Percentiles rank a stretch among this genome's conserved stretches.
Evolutionary conservation across 2,888 invertebrate genomes (phyloP).

Genomic region (Gisinianus flammeolus): DNA sequence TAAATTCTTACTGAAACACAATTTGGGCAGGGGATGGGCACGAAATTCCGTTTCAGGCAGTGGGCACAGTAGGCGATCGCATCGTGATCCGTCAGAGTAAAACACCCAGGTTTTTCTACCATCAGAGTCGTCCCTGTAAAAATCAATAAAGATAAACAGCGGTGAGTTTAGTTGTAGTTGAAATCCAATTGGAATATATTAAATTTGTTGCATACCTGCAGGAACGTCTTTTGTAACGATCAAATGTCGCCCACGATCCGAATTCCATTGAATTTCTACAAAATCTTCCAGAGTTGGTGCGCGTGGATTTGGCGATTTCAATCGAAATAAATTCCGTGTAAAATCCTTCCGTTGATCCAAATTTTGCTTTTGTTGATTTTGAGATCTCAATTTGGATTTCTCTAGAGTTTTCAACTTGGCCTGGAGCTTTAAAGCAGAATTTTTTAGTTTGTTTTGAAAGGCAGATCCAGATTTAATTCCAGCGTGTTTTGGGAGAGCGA

Average conservation of each 20-base stretch:
- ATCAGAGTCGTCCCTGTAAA: neutral
- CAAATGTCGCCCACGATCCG: neutral
- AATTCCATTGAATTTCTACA: neutral
- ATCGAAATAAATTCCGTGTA: neutral
- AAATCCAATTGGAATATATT: neutral
- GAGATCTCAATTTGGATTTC: neutral
- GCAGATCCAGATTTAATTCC: neutral
- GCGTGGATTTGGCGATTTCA: neutral
- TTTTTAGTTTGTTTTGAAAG: neutral
- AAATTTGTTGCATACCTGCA: neutral
- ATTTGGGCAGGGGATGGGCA: neutral
- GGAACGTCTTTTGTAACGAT: neutral
- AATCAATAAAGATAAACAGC: neutral
- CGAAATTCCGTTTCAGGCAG: neutral
- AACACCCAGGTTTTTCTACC: conserved; percentile 2
- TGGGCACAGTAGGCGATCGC: neutral
- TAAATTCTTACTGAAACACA: conserved; percentile 2
- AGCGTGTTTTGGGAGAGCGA: neutral
- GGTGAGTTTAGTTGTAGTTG: neutral
- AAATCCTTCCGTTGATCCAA: too few species aligned
- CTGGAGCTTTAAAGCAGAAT: neutral
- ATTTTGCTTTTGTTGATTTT: neutral
- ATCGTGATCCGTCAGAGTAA: neutral
- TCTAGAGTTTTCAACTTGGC: neutral
- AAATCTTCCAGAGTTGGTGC: conserved; percentile 7